Evolutionary conservation across 2,113 vertebrate genomes (phyloP).

Genomic region (Oreotragus oreotragus): DNA sequence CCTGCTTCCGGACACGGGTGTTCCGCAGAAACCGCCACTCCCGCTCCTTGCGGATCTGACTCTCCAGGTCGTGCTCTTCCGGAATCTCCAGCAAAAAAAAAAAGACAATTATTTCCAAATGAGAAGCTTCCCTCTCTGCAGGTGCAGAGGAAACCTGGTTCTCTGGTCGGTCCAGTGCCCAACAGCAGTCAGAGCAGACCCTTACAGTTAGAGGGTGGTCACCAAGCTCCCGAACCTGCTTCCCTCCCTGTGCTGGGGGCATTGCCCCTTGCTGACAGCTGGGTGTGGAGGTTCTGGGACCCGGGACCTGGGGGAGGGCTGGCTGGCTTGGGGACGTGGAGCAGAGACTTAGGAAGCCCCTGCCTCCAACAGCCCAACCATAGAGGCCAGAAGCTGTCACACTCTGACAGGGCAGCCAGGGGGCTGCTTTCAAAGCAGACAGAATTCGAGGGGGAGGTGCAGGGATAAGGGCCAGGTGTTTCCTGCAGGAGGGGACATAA

Average conservation of each 20-base stretch:
- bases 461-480: neutral
- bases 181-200: too few relatives aligned
- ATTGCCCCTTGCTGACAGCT: too few relatives aligned
- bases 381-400: neutral
- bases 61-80: slow-evolving; percentile 96
- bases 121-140: too few relatives aligned
- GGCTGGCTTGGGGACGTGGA: rapidly evolving
- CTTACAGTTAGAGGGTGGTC: neutral
- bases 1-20: slow-evolving; percentile 88
- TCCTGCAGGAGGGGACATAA: neutral
- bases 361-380: rapidly evolving
- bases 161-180: neutral
- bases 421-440: too few relatives aligned
- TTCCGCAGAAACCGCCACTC: slow-evolving; percentile 98
- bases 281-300: neutral
- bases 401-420: neutral
- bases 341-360: neutral
- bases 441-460: neutral
- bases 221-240: neutral
- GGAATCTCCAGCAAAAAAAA: slow-evolving; percentile 84
- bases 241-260: neutral
- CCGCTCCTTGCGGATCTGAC: slow-evolving; percentile 94
- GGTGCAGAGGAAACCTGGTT: neutral
- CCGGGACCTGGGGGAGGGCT: neutral
- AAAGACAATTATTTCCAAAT: neutral